Evolutionary conservation across 2,888 invertebrate species (phyloP), one percentile per base, ranked within the genome.

Genomic region (Tanypteryx hageni): DNA sequence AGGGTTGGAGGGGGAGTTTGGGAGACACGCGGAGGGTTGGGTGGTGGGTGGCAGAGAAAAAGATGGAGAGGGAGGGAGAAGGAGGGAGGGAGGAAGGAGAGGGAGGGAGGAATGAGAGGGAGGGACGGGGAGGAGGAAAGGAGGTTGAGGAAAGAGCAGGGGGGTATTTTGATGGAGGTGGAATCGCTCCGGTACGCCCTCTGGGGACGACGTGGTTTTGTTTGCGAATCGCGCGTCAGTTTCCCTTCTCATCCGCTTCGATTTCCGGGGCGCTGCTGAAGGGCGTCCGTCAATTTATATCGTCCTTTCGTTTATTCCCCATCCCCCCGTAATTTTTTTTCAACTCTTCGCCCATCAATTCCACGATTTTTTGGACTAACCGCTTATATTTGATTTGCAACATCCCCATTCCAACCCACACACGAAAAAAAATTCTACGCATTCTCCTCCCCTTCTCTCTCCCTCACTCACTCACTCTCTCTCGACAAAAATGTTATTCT

Each of bases 201-300:
- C 68, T 68, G n/a, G 18, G 64, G 89, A 58, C 89, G 89, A 89
- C 89, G 64, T 56, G 89, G 44, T 89, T 89, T 89, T 89, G 89
- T 89, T 89, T 89, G 89, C 64, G 89, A 89, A 64, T 89, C 86
- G 64, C 89, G 89, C 89, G 89, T 89, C 58, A 89, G 64, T 44
- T 89, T 89, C 89, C 64, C 89, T 44, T 64, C 64, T 44, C 58
- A 44, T 68, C 64, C 89, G 64, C 89, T 89, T 89, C 89, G 64
- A 89, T 89, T 89, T 89, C 89, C 89, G 89, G 83, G 64, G 89
- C 89, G 89, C 89, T 89, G 89, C 44, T 61, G 44, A 31, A 64
- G 86, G 59, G 57, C 86, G 27, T 10, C 76, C 89, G 64, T 89
- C 89, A 68, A 89, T 89, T 89, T 89, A 89, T 89, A 64, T 64